Evolutionary conservation across 2,797 vertebrate species (phyloP).

Genomic region (Lagodon rhomboides): DNA sequence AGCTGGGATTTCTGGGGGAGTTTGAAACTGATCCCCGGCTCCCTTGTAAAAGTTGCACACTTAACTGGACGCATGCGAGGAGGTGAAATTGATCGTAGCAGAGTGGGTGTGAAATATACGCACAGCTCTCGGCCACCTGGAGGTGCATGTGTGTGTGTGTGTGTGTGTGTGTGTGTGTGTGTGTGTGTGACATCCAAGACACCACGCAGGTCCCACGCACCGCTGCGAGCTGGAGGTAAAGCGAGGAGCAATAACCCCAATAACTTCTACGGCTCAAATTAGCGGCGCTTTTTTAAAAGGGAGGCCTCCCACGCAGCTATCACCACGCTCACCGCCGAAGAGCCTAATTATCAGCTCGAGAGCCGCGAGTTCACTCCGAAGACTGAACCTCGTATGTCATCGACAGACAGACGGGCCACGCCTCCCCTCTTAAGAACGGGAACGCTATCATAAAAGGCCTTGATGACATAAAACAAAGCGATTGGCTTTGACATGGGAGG

Average conservation of each 20-base stretch:
- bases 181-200: slow-evolving; percentile 53
- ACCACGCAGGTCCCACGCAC: slow-evolving; percentile 33
- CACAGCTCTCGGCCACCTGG: slow-evolving; percentile 67
- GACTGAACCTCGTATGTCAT: slow-evolving; percentile 51
- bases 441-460: slow-evolving; percentile 74
- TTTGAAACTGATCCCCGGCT: slow-evolving; percentile 72
- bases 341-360: slow-evolving; percentile 62
- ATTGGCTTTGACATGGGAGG: slow-evolving; percentile 80
- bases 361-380: slow-evolving; percentile 31
- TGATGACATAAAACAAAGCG: slow-evolving; percentile 81
- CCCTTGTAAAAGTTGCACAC: slow-evolving; percentile 80
- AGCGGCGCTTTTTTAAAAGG: slow-evolving; percentile 59
- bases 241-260: slow-evolving; percentile 63
- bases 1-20: slow-evolving; percentile 68
- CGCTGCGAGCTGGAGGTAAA: slow-evolving; percentile 50
- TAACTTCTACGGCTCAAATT: slow-evolving; percentile 74
- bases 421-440: slow-evolving; percentile 61
- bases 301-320: slow-evolving; percentile 71
- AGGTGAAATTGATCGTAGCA: slow-evolving; percentile 77
- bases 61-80: slow-evolving; percentile 72
- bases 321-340: slow-evolving; percentile 42
- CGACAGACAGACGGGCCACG: slow-evolving; percentile 28
- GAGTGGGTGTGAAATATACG: slow-evolving; percentile 76
- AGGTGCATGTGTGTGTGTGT: slow-evolving; percentile 33
- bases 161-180: slow-evolving; percentile 21